Evolutionary conservation across 2,797 vertebrate species (phyloP), one percentile per base, ranked within the genome.

Genomic region (Pelobates cultripes): DNA sequence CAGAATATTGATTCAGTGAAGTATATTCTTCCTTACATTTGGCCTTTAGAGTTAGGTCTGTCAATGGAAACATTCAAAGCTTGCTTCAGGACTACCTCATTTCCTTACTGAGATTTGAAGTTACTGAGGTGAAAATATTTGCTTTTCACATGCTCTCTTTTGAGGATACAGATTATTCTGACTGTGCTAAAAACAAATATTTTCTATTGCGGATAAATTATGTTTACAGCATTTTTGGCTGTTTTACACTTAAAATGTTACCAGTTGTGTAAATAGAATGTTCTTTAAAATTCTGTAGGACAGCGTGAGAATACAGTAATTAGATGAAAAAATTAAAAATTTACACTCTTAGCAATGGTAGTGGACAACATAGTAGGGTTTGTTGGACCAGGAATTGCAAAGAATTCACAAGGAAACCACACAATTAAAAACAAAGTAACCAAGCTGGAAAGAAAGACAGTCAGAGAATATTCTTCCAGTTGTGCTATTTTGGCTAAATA

Each of bases 121-220:
- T 71, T 79, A 79, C 82, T 79, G 82, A 84, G 77, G 77, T 84
- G 72, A 84, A 83, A 75, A 79, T 78, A 83, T 83, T 83, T 83
- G 81, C 81, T 83, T 83, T 79, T 83, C 76, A 73, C 53, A n/a
- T 57, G 44, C 66, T 75, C 75, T 69, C 81, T 84, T 78, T 71
- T 84, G 82, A 79, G 77, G 72, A 84, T 79, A 70, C 53, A 64
- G 72, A 84, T 84, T 75, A 84, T 75, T 84, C 72, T 71, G n/a
- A 75, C 82, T 75, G n/a, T 75, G 40, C 42, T 75, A 47, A 13
- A 28, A 71, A 70, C 72, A 84, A 66, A 67, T 84, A 72, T 79
- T 71, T 79, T 61, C 57, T 68, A 53, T 47, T 78, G 69, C 57
- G 64, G 42, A 45, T 73, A 67, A 60, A 75, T 77, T 74, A 63